Evolutionary conservation across 2,797 vertebrate genomes (phyloP).

Genomic region (Coilia nasus): DNA sequence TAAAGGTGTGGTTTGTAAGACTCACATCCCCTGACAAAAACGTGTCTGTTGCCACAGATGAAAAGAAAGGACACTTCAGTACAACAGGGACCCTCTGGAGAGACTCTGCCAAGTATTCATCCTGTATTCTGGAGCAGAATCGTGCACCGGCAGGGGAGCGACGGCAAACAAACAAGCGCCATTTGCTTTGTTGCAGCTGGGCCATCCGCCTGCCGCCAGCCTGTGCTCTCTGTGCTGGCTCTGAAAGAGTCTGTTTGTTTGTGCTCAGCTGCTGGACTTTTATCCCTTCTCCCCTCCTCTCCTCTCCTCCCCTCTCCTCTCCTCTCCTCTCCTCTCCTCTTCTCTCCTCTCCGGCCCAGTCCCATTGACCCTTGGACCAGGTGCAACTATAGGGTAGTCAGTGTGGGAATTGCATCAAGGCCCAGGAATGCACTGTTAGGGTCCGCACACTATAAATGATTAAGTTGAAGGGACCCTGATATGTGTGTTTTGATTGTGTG

Average conservation of each 20-base stretch:
- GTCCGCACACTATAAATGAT: too few species aligned
- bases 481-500: too few species aligned
- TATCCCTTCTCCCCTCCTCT: conserved; percentile 41
- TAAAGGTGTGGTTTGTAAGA: background rate
- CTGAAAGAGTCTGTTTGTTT: conserved; percentile 74
- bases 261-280: conserved; percentile 70
- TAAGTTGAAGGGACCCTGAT: too few species aligned
- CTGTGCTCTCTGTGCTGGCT: conserved; percentile 53
- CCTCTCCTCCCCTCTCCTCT: conserved; percentile 34
- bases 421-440: too few species aligned
- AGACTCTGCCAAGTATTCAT: background rate
- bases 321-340: background rate
- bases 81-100: background rate
- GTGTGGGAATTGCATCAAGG: background rate
- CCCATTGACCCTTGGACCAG: background rate
- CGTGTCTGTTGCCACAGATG: background rate
- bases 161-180: background rate
- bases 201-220: too few species aligned
- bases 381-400: background rate
- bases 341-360: background rate
- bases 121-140: background rate
- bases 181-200: conserved; percentile 8
- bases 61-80: background rate
- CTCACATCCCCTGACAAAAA: background rate
- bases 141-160: background rate